Evolutionary conservation across 2,888 invertebrate species (phyloP).

Genomic region (Listrodromus nycthemerus): DNA sequence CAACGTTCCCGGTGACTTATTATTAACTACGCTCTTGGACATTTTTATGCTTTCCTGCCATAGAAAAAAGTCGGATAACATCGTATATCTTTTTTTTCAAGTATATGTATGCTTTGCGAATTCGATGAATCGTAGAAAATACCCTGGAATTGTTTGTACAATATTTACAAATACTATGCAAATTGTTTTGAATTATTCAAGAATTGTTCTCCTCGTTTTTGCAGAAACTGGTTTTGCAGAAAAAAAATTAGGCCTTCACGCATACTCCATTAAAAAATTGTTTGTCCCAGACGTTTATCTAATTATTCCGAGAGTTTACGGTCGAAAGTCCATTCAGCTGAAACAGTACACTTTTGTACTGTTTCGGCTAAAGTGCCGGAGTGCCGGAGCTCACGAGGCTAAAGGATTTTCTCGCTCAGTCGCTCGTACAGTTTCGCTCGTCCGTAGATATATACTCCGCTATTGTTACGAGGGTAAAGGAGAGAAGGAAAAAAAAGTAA

Average conservation of each 20-base stretch:
- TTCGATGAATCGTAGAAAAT: background rate
- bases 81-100: background rate
- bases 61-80: background rate
- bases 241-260: conserved; percentile 31
- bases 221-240: background rate
- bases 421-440: conserved; percentile 13
- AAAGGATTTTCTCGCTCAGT: conserved; percentile 52
- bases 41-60: no score
- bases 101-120: background rate
- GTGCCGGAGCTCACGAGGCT: conserved; percentile 24
- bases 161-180: background rate
- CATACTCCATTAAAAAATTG: conserved; percentile 49
- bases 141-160: background rate
- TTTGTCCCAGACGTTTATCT: conserved; percentile 58
- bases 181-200: conserved; percentile 18
- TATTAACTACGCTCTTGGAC: no score
- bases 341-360: conserved; percentile 22
- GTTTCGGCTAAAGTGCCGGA: no score
- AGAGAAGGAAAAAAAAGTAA: conserved; percentile 1
- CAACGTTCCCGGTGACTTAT: background rate
- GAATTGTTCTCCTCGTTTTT: background rate
- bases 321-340: conserved; percentile 51
- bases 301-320: conserved; percentile 56
- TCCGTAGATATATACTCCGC: conserved; percentile 37
- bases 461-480: conserved; percentile 46